Conservation (phyloP, 1,140 invertebrate genomes). For the Sycobia sp. region DNA sequence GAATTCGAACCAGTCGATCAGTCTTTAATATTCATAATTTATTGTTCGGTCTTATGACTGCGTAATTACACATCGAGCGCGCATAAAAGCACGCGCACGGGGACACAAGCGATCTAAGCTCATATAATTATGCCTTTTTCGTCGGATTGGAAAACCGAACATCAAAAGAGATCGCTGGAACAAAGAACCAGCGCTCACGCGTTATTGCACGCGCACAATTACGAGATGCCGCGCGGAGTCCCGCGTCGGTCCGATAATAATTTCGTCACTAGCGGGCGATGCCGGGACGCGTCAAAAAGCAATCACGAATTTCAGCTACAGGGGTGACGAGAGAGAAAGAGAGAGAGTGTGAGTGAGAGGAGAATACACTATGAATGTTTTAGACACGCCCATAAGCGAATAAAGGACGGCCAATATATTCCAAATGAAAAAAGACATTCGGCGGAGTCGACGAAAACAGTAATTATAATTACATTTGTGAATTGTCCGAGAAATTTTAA, state of each 20-base stretch:
- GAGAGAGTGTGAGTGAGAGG: too few species aligned
- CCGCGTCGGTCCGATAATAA: constrained; percentile 18
- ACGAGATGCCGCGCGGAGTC: too few species aligned
- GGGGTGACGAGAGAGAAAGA: neutral
- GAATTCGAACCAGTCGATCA: too few species aligned
- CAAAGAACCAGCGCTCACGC: neutral
- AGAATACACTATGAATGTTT: too few species aligned
- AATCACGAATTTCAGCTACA: neutral
- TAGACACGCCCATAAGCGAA: too few species aligned
- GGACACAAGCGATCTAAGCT: neutral
- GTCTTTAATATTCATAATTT: too few species aligned
- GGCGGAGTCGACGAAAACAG: neutral
- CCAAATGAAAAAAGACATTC: too few species aligned
- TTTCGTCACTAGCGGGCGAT: neutral
- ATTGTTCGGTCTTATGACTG: too few species aligned
- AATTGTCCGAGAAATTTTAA: too few species aligned
- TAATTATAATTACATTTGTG: too few species aligned
- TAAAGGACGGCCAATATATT: too few species aligned
- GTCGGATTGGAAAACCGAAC: neutral
- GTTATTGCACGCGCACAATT: constrained; percentile 6
- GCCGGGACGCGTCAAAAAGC: neutral
- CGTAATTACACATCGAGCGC: too few species aligned
- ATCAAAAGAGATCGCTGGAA: constrained; percentile 14
- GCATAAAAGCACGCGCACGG: neutral
- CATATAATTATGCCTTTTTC: neutral